Conservation (phyloP, 2,113 vertebrate species). For the Chloebia gouldiae region DNA sequence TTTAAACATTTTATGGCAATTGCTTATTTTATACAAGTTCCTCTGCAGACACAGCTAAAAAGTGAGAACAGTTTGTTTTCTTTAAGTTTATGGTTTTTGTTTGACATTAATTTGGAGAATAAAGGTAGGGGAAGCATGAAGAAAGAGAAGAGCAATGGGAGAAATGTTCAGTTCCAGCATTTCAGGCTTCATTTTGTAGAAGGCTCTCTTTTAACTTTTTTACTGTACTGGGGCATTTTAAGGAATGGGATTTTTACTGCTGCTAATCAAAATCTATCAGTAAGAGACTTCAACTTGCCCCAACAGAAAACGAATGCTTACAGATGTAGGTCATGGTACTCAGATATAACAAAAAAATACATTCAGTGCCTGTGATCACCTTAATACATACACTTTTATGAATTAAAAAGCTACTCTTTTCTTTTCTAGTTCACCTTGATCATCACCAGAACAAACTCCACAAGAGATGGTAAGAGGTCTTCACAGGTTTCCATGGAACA, state of each 20-base stretch:
- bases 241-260: neutral
- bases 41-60: neutral
- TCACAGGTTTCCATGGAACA: neutral
- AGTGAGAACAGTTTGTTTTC: neutral
- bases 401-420: conserved; percentile 5
- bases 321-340: neutral
- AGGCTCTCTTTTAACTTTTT: neutral
- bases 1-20: neutral
- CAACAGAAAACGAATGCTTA: neutral
- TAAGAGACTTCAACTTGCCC: neutral
- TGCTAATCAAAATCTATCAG: neutral
- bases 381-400: neutral
- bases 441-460: neutral
- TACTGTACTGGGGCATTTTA: neutral
- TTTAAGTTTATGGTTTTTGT: neutral
- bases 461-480: conserved; percentile 54
- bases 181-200: neutral
- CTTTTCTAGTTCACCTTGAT: conserved; percentile 31
- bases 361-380: neutral
- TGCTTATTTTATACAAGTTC: neutral
- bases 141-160: neutral
- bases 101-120: neutral
- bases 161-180: neutral
- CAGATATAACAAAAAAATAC: neutral
- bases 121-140: neutral